phyloP scores from a whole-genome alignment of 2,888 invertebrate species.

The Cantharis nigra region DNA sequence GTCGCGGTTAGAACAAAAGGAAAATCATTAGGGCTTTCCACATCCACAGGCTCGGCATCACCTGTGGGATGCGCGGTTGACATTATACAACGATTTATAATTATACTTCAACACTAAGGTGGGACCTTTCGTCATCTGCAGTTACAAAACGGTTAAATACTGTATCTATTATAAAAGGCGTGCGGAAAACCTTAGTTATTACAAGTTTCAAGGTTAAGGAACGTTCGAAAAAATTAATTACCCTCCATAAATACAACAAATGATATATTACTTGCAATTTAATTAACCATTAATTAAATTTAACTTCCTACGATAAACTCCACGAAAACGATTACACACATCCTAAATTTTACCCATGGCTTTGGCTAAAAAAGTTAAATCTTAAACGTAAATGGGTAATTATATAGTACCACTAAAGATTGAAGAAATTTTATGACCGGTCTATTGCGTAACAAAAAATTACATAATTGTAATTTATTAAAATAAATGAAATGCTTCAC shows the following conservation, averaged over 20 bases:
- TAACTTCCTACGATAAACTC: background rate
- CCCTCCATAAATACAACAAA: constrained; percentile 14
- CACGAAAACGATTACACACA: background rate
- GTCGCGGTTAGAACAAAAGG: constrained; percentile 31
- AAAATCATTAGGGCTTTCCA: constrained; percentile 26
- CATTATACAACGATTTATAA: constrained; percentile 38
- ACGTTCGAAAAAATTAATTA: constrained; percentile 24
- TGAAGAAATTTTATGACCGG: background rate
- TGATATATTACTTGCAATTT: constrained; percentile 10
- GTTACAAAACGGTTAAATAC: constrained; percentile 35
- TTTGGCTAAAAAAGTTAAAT: background rate
- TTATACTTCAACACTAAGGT: constrained; percentile 36
- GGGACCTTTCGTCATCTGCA: constrained; percentile 38
- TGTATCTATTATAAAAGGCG: constrained; percentile 28
- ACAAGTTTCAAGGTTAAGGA: constrained; percentile 30
- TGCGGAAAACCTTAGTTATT: constrained; percentile 31
- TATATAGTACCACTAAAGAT: background rate
- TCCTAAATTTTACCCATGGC: background rate
- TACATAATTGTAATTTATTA: background rate
- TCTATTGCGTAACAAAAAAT: background rate
- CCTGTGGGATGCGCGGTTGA: constrained; percentile 39
- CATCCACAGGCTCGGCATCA: constrained; percentile 32
- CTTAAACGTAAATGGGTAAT: background rate
- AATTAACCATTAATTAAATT: background rate
- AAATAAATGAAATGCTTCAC: background rate